These are phyloP conservation scores for Blennius ocellaris DNA, from an alignment of 2,113 vertebrate genomes.

Conservation along the genomic window DNA sequence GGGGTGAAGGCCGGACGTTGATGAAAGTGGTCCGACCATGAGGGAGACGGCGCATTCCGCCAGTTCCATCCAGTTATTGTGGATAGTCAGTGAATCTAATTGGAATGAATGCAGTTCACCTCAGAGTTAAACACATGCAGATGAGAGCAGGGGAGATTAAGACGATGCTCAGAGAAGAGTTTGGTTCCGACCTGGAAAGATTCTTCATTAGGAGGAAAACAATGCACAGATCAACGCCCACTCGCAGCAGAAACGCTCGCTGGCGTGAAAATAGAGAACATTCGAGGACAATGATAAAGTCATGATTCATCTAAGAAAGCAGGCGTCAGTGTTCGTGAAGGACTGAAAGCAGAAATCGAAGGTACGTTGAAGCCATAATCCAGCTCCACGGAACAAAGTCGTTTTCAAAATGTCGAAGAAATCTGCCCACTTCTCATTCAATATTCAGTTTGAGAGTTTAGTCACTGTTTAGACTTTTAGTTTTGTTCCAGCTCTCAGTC, in stretches of 20 bases:
- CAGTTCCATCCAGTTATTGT: slow-evolving; percentile 26
- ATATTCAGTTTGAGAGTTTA: too few species aligned
- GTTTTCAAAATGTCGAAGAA: too few species aligned
- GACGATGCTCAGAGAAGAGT: slow-evolving; percentile 9
- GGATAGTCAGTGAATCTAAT: slow-evolving; percentile 39
- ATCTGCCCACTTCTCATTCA: too few species aligned
- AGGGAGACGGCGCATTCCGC: slow-evolving; percentile 3
- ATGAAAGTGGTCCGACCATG: slow-evolving; percentile 26
- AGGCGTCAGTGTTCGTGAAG: background rate
- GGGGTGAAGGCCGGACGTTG: slow-evolving; percentile 4
- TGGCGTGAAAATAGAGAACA: slow-evolving; percentile 18
- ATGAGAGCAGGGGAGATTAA: slow-evolving; percentile 18
- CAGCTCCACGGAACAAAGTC: too few species aligned
- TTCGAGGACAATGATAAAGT: slow-evolving; percentile 15
- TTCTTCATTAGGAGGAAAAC: slow-evolving; percentile 13
- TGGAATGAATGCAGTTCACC: slow-evolving; percentile 49
- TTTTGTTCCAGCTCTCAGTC: too few species aligned
- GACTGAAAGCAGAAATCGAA: background rate
- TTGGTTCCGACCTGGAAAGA: background rate
- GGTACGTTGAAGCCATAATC: too few species aligned
- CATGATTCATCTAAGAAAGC: slow-evolving; percentile 13
- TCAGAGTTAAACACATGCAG: slow-evolving; percentile 62
- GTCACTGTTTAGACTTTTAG: too few species aligned
- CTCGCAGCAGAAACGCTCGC: background rate
- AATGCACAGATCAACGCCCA: slow-evolving; percentile 4